Conservation (phyloP, 2,888 invertebrate species). For the Syrista parreyssii region DNA sequence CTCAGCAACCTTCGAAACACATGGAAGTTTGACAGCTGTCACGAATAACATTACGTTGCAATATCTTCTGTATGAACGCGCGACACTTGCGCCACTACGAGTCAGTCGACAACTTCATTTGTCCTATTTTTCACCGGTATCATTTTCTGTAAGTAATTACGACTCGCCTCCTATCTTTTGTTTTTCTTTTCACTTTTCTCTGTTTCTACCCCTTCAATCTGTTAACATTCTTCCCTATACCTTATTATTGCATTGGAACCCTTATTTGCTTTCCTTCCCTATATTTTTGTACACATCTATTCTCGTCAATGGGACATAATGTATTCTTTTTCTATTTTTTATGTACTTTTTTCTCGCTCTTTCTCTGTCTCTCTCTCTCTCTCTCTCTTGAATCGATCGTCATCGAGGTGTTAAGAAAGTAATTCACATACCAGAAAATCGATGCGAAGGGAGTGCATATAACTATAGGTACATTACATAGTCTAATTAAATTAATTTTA, state of each 20-base stretch:
- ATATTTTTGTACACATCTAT: background rate
- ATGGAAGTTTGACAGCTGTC: conserved; percentile 78
- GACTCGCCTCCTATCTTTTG: conserved; percentile 31
- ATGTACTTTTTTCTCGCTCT: background rate
- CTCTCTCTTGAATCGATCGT: background rate
- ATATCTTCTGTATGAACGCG: conserved; percentile 31
- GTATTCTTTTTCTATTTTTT: background rate
- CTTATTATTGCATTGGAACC: conserved; percentile 15
- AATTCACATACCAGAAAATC: conserved; percentile 24
- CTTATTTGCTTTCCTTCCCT: background rate
- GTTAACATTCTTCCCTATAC: background rate
- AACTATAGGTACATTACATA: conserved; percentile 31
- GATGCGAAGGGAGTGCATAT: conserved; percentile 31
- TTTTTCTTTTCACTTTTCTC: conserved; percentile 10
- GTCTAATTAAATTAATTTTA: conserved; percentile 37
- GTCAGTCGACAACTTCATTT: conserved; percentile 24
- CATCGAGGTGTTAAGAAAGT: conserved; percentile 19
- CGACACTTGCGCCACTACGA: conserved; percentile 13
- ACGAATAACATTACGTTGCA: conserved; percentile 18
- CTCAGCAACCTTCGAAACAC: conserved; percentile 83
- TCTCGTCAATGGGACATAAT: conserved; percentile 22
- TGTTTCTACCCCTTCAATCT: conserved; percentile 15
- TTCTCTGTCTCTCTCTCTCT: too few species aligned
- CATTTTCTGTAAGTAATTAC: conserved; percentile 60
- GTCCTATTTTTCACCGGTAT: conserved; percentile 52